These are phyloP conservation scores for Tenebrio molitor DNA, from an alignment of 1,140 invertebrate species.

Conservation along the genomic window DNA sequence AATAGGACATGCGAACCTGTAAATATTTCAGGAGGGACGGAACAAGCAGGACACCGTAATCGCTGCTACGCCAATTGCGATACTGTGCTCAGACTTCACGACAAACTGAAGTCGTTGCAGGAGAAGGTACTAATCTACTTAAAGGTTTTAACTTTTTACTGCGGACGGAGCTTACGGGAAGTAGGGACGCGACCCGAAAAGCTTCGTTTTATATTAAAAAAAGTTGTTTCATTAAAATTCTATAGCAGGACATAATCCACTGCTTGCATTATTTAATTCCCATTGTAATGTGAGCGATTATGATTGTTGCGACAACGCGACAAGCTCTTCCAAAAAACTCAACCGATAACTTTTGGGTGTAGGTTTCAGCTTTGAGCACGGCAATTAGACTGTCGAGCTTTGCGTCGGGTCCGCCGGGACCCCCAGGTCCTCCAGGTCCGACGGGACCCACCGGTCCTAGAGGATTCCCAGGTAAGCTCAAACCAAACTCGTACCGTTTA, in stretches of 20 bases:
- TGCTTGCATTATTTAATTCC: too few species aligned
- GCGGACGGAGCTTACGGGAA: too few species aligned
- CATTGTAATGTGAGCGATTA: neutral
- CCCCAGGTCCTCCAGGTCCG: slow-evolving; percentile 66
- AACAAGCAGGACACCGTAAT: slow-evolving; percentile 51
- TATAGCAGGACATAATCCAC: neutral
- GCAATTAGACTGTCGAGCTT: slow-evolving; percentile 72
- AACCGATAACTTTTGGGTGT: slow-evolving; percentile 33
- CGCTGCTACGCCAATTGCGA: slow-evolving; percentile 75
- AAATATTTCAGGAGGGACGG: slow-evolving; percentile 42
- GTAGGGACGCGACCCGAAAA: neutral
- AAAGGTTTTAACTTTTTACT: slow-evolving; percentile 19
- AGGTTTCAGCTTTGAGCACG: slow-evolving; percentile 72
- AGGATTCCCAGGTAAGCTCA: slow-evolving; percentile 65
- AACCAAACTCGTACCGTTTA: neutral
- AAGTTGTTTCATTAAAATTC: slow-evolving; percentile 8
- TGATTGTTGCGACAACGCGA: too few species aligned
- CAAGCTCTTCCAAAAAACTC: too few species aligned
- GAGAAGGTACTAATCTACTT: slow-evolving; percentile 66
- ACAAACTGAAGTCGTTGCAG: slow-evolving; percentile 71
- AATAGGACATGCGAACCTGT: slow-evolving; percentile 72
- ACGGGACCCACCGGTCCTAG: slow-evolving; percentile 65
- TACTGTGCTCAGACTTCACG: slow-evolving; percentile 70
- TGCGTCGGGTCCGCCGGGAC: slow-evolving; percentile 69
- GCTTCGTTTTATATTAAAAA: neutral